A percentile compares a stretch with the other conserved stretches of the same genome.
These are phyloP conservation scores for Xiphydria camelus DNA, from an alignment of 2,888 invertebrate genomes.

Conservation along the genomic window DNA sequence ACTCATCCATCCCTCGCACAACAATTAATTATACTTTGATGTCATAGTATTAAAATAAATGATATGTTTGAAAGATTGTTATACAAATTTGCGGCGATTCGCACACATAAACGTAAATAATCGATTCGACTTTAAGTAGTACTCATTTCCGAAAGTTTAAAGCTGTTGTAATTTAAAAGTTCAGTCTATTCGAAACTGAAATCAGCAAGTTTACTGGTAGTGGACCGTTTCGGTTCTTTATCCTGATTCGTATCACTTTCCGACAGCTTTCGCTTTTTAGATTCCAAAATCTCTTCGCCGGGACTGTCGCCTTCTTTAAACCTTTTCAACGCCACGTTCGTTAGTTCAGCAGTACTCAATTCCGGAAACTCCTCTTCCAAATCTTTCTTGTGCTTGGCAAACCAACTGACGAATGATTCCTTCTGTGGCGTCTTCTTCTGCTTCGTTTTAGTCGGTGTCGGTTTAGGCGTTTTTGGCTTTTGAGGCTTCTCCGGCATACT, in stretches of 20 bases:
- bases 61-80: too few species aligned
- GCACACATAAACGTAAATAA: too few species aligned
- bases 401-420: constrained; percentile 68
- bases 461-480: constrained; percentile 22
- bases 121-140: too few species aligned
- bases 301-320: constrained; percentile 56
- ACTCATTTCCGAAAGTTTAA: too few species aligned
- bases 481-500: constrained; percentile 40
- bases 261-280: constrained; percentile 42
- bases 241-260: constrained; percentile 13
- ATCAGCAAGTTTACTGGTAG: constrained; percentile 34
- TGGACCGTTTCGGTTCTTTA: constrained; percentile 37
- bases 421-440: constrained; percentile 36
- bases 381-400: constrained; percentile 61
- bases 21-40: too few species aligned
- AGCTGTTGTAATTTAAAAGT: too few species aligned
- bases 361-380: constrained; percentile 65
- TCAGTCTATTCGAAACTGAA: constrained; percentile 40
- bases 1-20: too few species aligned
- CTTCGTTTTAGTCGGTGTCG: constrained; percentile 28
- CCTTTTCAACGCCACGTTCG: constrained; percentile 61
- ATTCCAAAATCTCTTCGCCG: constrained; percentile 21
- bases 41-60: too few species aligned
- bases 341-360: constrained; percentile 61
- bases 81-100: too few species aligned